Percentiles rank a stretch among this genome's conserved stretches.
These are phyloP conservation scores for Rousettus madagascariensis DNA, from an alignment of 2,797 vertebrate genomes.

Conservation along the genomic window DNA sequence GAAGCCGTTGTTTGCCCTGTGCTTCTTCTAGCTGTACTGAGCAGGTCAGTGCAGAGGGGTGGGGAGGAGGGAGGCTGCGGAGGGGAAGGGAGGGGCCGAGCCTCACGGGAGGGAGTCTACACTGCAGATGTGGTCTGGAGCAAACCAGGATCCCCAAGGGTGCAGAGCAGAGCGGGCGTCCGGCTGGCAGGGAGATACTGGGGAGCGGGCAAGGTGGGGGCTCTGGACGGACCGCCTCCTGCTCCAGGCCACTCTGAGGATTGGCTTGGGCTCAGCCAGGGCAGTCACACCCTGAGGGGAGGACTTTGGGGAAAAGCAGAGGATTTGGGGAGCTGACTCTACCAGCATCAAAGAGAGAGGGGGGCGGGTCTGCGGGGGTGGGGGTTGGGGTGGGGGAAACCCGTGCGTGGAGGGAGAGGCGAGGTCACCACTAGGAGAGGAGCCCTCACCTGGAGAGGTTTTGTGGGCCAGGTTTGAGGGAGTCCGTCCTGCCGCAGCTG, in stretches of 20 bases:
- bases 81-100: background rate
- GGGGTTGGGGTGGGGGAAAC: background rate
- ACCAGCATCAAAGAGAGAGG: background rate
- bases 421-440: background rate
- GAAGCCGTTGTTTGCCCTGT: background rate
- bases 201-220: fast-evolving
- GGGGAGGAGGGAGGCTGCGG: background rate
- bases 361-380: background rate
- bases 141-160: background rate
- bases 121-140: background rate
- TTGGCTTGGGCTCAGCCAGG: background rate
- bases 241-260: background rate
- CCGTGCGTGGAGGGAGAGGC: background rate
- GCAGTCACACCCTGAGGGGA: background rate
- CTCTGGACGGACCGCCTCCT: background rate
- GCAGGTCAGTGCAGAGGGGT: background rate
- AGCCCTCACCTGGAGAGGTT: background rate
- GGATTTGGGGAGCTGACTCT: background rate
- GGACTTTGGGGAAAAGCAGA: background rate
- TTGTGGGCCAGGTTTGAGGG: background rate
- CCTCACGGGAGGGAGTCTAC: conserved; percentile 2
- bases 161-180: background rate
- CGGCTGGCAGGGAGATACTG: background rate
- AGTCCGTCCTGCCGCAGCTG: background rate
- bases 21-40: background rate